Evolutionary conservation across 1,140 invertebrate species (phyloP).

Genomic region (Mamestra configurata): DNA sequence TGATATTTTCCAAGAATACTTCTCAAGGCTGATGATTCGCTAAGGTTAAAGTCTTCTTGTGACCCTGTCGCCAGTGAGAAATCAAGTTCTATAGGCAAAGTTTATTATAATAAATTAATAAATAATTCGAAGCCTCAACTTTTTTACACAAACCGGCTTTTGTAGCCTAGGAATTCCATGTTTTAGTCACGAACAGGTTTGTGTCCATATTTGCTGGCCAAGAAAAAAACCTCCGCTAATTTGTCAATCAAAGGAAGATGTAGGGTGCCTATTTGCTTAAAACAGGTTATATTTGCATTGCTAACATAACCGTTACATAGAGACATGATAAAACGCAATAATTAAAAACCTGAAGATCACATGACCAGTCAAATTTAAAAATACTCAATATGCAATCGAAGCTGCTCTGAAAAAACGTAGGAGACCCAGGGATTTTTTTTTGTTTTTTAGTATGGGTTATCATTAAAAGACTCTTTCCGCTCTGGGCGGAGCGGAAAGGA

Average conservation of each 20-base stretch:
- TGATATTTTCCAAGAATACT: conserved; percentile 11
- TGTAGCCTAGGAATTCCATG: not conserved
- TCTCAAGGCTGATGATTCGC: conserved; percentile 2
- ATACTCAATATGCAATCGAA: no score
- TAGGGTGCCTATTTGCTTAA: not conserved
- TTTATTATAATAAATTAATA: not conserved
- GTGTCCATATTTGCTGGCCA: not conserved
- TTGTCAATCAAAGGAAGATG: not conserved
- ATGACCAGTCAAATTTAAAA: no score
- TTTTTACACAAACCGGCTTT: not conserved
- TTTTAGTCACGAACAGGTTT: not conserved
- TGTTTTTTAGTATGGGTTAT: no score
- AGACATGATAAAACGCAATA: no score
- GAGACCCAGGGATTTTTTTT: no score
- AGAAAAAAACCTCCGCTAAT: not conserved
- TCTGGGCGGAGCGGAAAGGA: no score
- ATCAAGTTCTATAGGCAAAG: not conserved
- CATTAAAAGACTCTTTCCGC: no score
- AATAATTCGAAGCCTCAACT: not conserved
- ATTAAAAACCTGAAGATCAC: no score
- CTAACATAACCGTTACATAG: not conserved
- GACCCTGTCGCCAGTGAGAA: not conserved
- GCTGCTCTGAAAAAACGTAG: no score
- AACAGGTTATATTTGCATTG: not conserved
- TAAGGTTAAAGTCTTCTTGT: not conserved